Evolutionary conservation across 2,797 vertebrate species (phyloP), one percentile per base, ranked within the genome.

Genomic region (Pseudochromis fuscus): DNA sequence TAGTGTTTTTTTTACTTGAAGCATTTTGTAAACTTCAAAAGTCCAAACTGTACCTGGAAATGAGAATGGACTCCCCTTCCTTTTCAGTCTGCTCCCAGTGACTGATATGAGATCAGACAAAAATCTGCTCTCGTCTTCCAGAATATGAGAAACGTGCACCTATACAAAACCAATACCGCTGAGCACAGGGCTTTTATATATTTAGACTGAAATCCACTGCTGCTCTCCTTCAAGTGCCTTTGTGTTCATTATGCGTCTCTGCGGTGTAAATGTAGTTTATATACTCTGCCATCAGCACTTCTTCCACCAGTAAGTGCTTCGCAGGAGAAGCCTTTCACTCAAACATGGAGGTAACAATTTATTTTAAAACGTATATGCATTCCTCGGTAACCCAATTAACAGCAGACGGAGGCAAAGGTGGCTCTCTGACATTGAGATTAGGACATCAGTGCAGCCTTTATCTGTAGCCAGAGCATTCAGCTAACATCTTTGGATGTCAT

Each of bases 111-210:
- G 51, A 60, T 9, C 2, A 9, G 28, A 68, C 51, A 55, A 48
- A 63, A 37, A 33, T 30, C 24, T 30, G 18, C 45, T 77, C 60
- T 48, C 67, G 16, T 45, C 50, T 48, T 65, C 11, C 25, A 60
- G 42, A 53, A 33, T 45, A 31, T 30, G 61, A 44, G 56, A 38
- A 12, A 55, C 15, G 27, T 70, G 6, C 53, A 64, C 46, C 50
- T 67, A 70, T 72, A 73, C 67, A 46, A 79, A 84, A 74, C 72
- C 75, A 51, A 74, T 77, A 82, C 56, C 16, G 77, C 88, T 81
- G 81, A 86, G 77, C 68, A 63, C 67, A 52, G 56, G 58, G 19
- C 67, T 64, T 80, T 50, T 73, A 38, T 80, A 75, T 80, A 76
- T 84, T 78, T 57, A 82, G 77, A 76, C 62, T 50, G 56, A 52